These are phyloP conservation scores for Alosa sapidissima DNA, from an alignment of 2,797 vertebrate species.

Conservation along the genomic window DNA sequence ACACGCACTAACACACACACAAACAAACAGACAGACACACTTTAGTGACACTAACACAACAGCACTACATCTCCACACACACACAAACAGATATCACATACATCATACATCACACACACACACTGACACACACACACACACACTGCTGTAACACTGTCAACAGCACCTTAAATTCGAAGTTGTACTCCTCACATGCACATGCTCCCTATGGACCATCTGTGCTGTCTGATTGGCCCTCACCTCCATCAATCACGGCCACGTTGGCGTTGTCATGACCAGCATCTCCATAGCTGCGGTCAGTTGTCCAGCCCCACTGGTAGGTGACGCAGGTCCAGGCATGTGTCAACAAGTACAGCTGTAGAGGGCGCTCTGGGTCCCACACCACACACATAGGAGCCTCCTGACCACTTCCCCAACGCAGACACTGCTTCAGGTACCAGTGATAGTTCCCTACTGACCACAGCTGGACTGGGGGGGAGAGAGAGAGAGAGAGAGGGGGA, in stretches of 20 bases:
- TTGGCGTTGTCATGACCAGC: conserved; percentile 71
- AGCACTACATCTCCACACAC: not conserved
- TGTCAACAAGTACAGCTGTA: conserved; percentile 82
- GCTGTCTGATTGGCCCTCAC: conserved; percentile 64
- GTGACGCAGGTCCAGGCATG: conserved; percentile 78
- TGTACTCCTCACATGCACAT: not conserved
- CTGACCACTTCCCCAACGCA: conserved; percentile 78
- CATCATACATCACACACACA: not conserved
- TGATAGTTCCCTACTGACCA: conserved; percentile 94
- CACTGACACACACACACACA: conserved; percentile 72
- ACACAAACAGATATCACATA: not conserved
- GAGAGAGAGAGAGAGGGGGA: not conserved
- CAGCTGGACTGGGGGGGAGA: conserved; percentile 82
- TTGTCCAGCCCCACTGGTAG: conserved; percentile 90
- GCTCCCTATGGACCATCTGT: not conserved
- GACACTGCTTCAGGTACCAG: conserved; percentile 96
- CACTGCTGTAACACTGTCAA: not conserved
- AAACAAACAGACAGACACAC: not conserved
- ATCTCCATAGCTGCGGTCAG: conserved; percentile 75
- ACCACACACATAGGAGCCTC: conserved; percentile 75
- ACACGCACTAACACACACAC: not conserved
- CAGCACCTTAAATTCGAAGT: not conserved
- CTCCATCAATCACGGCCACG: conserved; percentile 93
- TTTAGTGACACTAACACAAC: too few relatives aligned
- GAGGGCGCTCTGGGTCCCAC: conserved; percentile 83